These are phyloP conservation scores for Craterocephalus amniculus DNA, from an alignment of 2,797 vertebrate genomes.

Conservation along the genomic window DNA sequence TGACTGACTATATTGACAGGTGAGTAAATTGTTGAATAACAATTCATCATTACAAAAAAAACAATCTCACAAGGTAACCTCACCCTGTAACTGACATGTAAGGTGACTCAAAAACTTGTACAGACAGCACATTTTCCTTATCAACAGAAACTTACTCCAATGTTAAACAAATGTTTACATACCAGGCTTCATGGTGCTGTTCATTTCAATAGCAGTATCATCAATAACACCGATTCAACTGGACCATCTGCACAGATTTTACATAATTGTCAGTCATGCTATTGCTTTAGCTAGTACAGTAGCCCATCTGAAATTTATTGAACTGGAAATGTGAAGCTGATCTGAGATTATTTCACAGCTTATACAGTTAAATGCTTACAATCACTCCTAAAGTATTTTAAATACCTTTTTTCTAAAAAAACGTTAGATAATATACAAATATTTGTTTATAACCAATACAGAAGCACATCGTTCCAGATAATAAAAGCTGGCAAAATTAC, in stretches of 20 bases:
- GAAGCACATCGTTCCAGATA: no score
- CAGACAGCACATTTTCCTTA: constrained; percentile 47
- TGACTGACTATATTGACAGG: constrained; percentile 35
- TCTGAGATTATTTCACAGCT: background rate
- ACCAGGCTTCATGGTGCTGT: background rate
- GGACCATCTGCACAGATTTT: no score
- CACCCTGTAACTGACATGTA: constrained; percentile 61
- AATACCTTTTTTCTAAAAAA: no score
- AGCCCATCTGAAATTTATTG: background rate
- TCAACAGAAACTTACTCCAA: constrained; percentile 14
- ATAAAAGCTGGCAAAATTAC: no score
- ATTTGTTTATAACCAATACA: no score
- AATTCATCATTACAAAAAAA: constrained; percentile 39
- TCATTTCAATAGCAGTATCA: background rate
- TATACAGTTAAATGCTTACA: background rate
- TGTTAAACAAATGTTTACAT: constrained; percentile 8
- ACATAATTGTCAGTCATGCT: no score
- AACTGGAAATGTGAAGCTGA: constrained; percentile 1
- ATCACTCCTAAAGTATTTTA: no score
- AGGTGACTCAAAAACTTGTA: constrained; percentile 60
- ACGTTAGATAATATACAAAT: no score
- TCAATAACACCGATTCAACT: background rate
- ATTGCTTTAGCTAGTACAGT: background rate
- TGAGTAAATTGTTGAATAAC: constrained; percentile 51
- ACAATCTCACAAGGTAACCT: constrained; percentile 43